These are phyloP conservation scores for Linepithema humile DNA, from an alignment of 1,140 invertebrate genomes.

Conservation along the genomic window DNA sequence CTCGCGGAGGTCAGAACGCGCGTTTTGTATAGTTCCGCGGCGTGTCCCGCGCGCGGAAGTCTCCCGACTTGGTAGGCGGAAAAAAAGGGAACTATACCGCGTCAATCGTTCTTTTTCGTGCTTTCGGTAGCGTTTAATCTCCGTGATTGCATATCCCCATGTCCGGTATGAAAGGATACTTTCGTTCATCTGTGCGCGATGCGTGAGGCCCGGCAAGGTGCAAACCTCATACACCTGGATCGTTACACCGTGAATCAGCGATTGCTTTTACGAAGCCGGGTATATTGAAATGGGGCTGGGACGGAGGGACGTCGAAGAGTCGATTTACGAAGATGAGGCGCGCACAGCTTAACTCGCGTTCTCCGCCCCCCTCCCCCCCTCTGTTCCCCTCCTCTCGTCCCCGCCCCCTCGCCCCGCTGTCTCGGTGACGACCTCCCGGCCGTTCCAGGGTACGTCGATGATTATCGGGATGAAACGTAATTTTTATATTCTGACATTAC, in stretches of 20 bases:
- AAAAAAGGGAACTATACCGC: conserved; percentile 21
- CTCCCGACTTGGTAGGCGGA: neutral
- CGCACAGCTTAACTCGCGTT: conserved; percentile 67
- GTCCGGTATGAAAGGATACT: conserved; percentile 57
- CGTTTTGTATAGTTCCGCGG: conserved; percentile 5
- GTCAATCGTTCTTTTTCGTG: conserved; percentile 42
- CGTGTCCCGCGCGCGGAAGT: conserved; percentile 30
- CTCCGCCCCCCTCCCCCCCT: conserved; percentile 47
- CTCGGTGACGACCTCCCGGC: conserved; percentile 54
- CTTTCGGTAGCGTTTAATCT: conserved; percentile 64
- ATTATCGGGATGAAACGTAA: conserved; percentile 70
- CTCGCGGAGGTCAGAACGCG: conserved; percentile 9
- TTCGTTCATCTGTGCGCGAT: conserved; percentile 65
- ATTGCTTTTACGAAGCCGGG: conserved; percentile 70
- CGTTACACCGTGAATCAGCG: conserved; percentile 72
- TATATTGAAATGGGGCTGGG: conserved; percentile 69
- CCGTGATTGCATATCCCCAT: conserved; percentile 49
- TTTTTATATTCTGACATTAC: conserved; percentile 63
- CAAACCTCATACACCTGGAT: conserved; percentile 72
- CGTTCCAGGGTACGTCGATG: conserved; percentile 54
- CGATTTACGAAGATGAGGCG: conserved; percentile 73
- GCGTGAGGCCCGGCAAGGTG: conserved; percentile 72
- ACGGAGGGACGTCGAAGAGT: conserved; percentile 67
- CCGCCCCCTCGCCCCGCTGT: neutral
- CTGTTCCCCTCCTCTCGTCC: neutral